Evolutionary conservation across 2,888 invertebrate genomes (phyloP).

Genomic region (Argyra leucocephala): DNA sequence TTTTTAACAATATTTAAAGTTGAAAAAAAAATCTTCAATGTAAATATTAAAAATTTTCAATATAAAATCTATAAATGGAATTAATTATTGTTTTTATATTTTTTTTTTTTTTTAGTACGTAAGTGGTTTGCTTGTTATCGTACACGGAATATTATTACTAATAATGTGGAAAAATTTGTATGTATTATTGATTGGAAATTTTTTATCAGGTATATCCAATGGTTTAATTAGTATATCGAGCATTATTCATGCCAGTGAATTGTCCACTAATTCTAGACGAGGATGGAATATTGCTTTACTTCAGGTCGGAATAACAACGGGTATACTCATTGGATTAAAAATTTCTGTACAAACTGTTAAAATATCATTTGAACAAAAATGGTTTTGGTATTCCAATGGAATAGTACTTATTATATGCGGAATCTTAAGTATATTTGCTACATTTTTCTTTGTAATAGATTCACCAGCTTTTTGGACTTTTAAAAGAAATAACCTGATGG

Average conservation of each 20-base stretch:
- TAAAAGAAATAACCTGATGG: neutral
- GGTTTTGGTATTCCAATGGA: conserved; percentile 11
- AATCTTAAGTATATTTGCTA: conserved; percentile 12
- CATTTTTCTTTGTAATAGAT: conserved; percentile 16
- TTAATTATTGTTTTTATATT: neutral
- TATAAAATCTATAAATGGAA: no score
- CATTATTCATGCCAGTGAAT: conserved; percentile 19
- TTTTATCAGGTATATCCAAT: conserved; percentile 17
- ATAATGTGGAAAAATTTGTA: neutral
- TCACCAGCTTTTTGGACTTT: conserved; percentile 16
- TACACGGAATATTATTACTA: neutral
- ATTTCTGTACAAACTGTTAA: conserved; percentile 10
- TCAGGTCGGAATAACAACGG: conserved; percentile 11
- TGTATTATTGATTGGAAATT: conserved; percentile 13
- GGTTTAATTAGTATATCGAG: conserved; percentile 17
- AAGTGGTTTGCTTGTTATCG: neutral
- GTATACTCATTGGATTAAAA: neutral
- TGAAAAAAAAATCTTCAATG: conserved; percentile 18
- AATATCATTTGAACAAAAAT: neutral
- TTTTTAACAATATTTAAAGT: conserved; percentile 4
- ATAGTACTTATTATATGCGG: conserved; percentile 14
- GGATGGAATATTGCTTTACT: conserved; percentile 15
- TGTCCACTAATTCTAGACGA: conserved; percentile 15
- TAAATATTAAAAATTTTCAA: conserved; percentile 8
- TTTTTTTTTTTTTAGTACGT: conserved; percentile 6